Evolutionary conservation across 2,797 vertebrate genomes (phyloP).

Genomic region (Sebastes dallii): DNA sequence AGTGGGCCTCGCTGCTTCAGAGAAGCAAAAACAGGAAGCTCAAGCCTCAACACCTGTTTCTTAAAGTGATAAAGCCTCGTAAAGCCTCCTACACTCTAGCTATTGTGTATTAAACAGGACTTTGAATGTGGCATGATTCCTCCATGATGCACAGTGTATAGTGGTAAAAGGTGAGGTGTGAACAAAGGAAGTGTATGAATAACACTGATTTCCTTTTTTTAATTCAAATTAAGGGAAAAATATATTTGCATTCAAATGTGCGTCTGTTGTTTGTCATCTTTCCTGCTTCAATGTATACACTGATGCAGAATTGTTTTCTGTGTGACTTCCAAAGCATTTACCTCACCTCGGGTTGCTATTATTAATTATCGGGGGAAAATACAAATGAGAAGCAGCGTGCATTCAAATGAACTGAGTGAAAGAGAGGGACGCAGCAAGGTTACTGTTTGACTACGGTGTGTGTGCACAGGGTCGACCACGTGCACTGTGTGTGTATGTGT

Average conservation of each 20-base stretch:
- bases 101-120: not conserved
- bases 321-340: not conserved
- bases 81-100: not conserved
- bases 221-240: not conserved
- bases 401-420: not conserved
- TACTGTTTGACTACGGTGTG: not conserved
- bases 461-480: not conserved
- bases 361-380: not conserved
- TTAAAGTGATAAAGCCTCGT: not conserved
- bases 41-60: not conserved
- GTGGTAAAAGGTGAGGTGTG: not conserved
- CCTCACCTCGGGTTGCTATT: not conserved
- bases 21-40: constrained; percentile 21
- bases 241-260: not conserved
- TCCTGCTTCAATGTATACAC: not conserved
- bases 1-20: not conserved
- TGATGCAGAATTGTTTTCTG: not conserved
- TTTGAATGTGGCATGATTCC: not conserved
- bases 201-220: not conserved
- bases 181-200: not conserved
- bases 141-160: not conserved
- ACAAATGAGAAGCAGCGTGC: not conserved
- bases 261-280: not conserved
- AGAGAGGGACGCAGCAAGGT: not conserved
- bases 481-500: not conserved